phyloP scores from a whole-genome alignment of 1,140 invertebrate genomes.

The Arion vulgaris region DNA sequence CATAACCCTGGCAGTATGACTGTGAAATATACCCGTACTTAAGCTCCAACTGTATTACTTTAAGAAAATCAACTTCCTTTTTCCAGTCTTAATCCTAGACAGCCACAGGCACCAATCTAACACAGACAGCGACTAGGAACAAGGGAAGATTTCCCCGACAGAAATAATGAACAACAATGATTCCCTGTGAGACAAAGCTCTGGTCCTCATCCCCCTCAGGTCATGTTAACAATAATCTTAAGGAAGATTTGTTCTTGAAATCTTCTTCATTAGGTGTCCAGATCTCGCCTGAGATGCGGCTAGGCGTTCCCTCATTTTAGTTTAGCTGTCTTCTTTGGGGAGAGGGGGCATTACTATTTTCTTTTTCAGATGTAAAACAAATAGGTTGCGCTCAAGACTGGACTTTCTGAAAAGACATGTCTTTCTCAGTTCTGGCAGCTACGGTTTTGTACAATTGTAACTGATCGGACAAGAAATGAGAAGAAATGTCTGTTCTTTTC shows the following conservation, averaged over 20 bases:
- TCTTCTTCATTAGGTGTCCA: conserved; percentile 13
- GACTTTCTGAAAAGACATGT: too few relatives aligned
- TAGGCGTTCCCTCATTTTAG: not conserved
- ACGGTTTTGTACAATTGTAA: too few relatives aligned
- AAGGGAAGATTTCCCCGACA: not conserved
- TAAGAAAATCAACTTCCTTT: not conserved
- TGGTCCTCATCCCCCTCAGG: not conserved
- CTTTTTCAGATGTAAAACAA: too few relatives aligned
- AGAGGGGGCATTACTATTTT: too few relatives aligned
- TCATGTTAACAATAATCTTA: conserved; percentile 5
- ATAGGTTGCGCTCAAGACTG: too few relatives aligned
- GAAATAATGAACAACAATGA: conserved; percentile 18
- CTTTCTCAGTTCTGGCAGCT: too few relatives aligned
- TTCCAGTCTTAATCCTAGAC: not conserved
- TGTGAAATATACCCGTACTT: too few relatives aligned
- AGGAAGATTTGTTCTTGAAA: conserved; percentile 18
- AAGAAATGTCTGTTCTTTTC: too few relatives aligned
- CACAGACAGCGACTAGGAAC: not conserved
- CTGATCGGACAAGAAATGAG: too few relatives aligned
- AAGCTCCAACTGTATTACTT: not conserved
- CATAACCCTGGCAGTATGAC: too few relatives aligned
- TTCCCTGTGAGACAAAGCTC: conserved; percentile 11
- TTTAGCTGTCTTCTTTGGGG: not conserved
- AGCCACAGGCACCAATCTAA: not conserved
- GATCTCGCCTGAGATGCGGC: not conserved